Conservation (phyloP, 2,888 invertebrate genomes). For the Phaonia tiefii region DNA sequence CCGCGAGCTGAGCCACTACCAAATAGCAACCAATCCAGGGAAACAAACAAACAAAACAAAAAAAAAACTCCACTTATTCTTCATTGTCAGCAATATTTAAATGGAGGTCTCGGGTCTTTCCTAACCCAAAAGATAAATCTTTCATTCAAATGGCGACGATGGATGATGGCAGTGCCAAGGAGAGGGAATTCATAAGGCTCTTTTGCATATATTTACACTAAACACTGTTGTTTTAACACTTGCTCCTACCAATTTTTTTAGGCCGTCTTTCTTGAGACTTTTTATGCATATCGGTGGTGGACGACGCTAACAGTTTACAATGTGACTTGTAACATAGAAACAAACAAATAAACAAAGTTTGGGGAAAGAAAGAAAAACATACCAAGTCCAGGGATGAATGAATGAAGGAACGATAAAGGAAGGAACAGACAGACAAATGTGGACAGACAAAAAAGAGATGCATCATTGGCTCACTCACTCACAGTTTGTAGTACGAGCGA, state of each 20-base stretch:
- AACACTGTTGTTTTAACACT: slow-evolving; percentile 71
- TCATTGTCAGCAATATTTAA: slow-evolving; percentile 65
- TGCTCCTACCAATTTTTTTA: slow-evolving; percentile 53
- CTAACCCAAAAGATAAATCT: slow-evolving; percentile 64
- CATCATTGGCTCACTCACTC: slow-evolving; percentile 24
- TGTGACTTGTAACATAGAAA: slow-evolving; percentile 60
- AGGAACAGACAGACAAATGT: neutral
- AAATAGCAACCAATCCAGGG: neutral
- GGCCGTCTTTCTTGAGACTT: slow-evolving; percentile 17
- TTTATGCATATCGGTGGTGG: slow-evolving; percentile 56
- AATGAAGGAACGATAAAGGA: neutral
- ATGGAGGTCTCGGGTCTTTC: slow-evolving; percentile 66
- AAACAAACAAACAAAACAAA: slow-evolving; percentile 18
- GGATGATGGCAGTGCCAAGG: too few species aligned
- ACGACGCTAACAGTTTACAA: slow-evolving; percentile 52
- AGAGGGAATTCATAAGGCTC: slow-evolving; percentile 32
- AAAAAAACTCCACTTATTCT: slow-evolving; percentile 62
- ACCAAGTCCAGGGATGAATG: neutral
- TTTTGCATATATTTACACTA: slow-evolving; percentile 66
- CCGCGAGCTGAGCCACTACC: neutral
- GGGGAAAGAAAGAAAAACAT: slow-evolving; percentile 5
- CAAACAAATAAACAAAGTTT: neutral
- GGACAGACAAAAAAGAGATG: slow-evolving; percentile 21
- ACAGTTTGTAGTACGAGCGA: neutral
- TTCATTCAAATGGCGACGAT: slow-evolving; percentile 11